These are phyloP conservation scores for Plecturocebus donacophilus DNA, from an alignment of 2,113 vertebrate species.

Conservation along the genomic window DNA sequence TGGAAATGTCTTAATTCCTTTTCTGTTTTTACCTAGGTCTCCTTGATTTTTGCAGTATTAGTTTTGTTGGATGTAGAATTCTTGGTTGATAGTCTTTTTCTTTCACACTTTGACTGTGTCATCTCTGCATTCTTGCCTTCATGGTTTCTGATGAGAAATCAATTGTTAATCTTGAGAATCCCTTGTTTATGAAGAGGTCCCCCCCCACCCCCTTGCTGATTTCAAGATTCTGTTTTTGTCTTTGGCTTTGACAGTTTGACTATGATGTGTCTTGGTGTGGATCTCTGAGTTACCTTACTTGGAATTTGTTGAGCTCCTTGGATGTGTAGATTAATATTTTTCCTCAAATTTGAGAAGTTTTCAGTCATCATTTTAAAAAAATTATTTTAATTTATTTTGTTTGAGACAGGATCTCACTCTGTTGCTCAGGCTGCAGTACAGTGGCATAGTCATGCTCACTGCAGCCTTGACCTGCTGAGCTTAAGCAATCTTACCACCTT, in stretches of 20 bases:
- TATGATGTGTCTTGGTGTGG: background rate
- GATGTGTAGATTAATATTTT: background rate
- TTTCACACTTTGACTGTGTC: background rate
- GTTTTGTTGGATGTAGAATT: background rate
- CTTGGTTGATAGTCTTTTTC: background rate
- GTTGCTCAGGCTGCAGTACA: background rate
- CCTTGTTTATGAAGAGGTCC: background rate
- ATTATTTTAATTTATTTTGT: background rate
- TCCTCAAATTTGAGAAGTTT: too few species aligned
- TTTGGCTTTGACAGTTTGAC: background rate
- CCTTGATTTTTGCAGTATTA: background rate
- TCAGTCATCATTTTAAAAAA: too few species aligned
- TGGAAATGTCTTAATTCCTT: background rate
- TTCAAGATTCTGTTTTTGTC: background rate
- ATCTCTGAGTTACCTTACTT: background rate
- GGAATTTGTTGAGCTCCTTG: background rate
- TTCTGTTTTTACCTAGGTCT: background rate
- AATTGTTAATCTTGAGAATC: background rate
- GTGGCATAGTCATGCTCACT: background rate
- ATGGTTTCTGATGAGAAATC: slow-evolving; percentile 9
- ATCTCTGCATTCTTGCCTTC: background rate
- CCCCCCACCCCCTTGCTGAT: background rate
- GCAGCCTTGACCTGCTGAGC: background rate
- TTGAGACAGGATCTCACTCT: background rate
- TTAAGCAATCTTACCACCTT: background rate